Evolutionary conservation across 2,797 vertebrate genomes (phyloP).

Genomic region (Smutsia temminckii): DNA sequence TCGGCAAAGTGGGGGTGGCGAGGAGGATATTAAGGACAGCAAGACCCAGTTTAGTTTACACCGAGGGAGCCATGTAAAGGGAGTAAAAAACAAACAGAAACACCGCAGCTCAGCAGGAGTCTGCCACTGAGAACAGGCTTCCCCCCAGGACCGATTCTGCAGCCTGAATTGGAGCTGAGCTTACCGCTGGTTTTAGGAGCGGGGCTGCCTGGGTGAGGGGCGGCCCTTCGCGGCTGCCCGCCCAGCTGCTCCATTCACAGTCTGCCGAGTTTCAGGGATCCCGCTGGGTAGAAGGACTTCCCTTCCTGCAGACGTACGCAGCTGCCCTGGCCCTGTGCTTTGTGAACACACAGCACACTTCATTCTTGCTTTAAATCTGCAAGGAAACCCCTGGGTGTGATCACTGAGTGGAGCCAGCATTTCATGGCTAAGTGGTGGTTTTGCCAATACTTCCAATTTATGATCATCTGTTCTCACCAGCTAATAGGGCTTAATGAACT

Average conservation of each 20-base stretch:
- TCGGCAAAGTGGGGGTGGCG: fast-evolving
- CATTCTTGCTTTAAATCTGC: background rate
- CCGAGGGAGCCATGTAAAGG: background rate
- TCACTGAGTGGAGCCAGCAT: background rate
- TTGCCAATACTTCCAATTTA: constrained; percentile 26
- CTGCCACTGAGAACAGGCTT: no score
- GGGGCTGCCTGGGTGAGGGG: fast-evolving
- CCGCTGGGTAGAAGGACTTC: no score
- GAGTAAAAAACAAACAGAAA: background rate
- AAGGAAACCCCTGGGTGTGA: background rate
- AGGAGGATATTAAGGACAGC: no score
- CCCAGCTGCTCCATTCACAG: background rate
- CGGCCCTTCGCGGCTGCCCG: fast-evolving
- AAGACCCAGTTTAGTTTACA: background rate
- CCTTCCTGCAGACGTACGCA: background rate
- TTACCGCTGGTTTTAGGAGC: fast-evolving
- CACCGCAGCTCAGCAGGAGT: background rate
- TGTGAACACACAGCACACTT: background rate
- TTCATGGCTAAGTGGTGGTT: background rate
- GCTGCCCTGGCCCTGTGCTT: background rate
- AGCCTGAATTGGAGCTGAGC: background rate
- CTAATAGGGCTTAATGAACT: constrained; percentile 57
- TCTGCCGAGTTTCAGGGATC: background rate
- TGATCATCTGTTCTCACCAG: background rate
- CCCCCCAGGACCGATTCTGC: fast-evolving